phyloP scores from a whole-genome alignment of 1,140 invertebrate genomes.

The Brachionus koreanus region DNA sequence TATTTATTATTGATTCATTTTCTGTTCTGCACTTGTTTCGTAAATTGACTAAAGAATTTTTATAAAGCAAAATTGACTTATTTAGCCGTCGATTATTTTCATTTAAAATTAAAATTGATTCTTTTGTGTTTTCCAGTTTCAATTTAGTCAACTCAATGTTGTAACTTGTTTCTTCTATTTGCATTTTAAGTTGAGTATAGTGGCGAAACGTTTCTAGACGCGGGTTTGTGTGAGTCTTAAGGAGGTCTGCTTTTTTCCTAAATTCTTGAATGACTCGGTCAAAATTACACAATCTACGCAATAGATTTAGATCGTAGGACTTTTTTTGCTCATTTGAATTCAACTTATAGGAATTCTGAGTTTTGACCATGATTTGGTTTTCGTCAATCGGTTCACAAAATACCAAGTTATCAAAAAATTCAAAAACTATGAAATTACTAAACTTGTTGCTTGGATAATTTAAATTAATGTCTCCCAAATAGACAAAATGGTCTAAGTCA shows the following conservation, averaged over 20 bases:
- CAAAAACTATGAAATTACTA: not conserved
- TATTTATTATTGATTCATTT: not conserved
- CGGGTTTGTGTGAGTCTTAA: not conserved
- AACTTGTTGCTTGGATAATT: not conserved
- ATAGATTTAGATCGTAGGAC: slow-evolving; percentile 23
- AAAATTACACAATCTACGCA: slow-evolving; percentile 5
- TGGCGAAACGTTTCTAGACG: not conserved
- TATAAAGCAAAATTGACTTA: not conserved
- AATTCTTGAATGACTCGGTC: slow-evolving; percentile 15
- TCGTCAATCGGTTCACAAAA: slow-evolving; percentile 4
- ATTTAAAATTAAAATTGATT: not conserved
- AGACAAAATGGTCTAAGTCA: not conserved
- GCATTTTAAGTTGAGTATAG: not conserved
- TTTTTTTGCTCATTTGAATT: not conserved
- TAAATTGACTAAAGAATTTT: not conserved
- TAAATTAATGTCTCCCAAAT: not conserved
- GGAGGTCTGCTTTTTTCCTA: not conserved
- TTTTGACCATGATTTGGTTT: too few relatives aligned
- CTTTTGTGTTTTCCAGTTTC: not conserved
- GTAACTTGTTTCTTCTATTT: not conserved
- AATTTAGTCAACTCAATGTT: not conserved
- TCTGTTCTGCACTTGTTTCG: not conserved
- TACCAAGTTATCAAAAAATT: not conserved
- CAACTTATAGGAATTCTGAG: not conserved
- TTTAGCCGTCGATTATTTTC: not conserved